Evolutionary conservation across 2,797 vertebrate genomes (phyloP), one percentile per base, ranked within the genome.

Genomic region (Propithecus perrieri): DNA sequence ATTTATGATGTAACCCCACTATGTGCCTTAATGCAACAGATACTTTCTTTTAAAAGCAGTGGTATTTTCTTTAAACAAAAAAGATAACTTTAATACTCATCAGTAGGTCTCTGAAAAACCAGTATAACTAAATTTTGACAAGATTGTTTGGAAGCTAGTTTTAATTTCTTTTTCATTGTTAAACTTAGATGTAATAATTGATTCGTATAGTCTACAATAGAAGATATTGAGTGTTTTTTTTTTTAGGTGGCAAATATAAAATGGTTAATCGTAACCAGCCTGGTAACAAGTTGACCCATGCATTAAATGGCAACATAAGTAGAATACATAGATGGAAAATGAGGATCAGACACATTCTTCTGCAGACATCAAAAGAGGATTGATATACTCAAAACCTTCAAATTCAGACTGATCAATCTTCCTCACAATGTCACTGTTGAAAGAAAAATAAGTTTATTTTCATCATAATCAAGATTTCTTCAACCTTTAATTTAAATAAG

Each of bases 341-440:
- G 86, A 96, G 91, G 96, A 93, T 99, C 99, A 99, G 98, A 99
- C 99, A 95, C 99, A 99, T 98, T 99, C 99, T 98, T 99, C 99
- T 22, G 99, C 99, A 14, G 99, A 99, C 99, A 99, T 99, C 98
- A 99, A 97, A 75, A 99, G 99, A 81, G 99, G 99, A 98, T 99
- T 99, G 98, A 99, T 99, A 97, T 99, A 99, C 98, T 99, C 99
- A 84, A 99, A 99, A 46, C 99, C 99, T 99, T 99, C 99, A 96
- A 99, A 99, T 98, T 99, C 99, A 67, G 99, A 99, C 98, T 99
- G 99, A 98, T 99, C 99, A 91, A 99, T 99, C 99, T 99, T 99
- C 99, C 99, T 99, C 88, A 99, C 99, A 96, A 99, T 99, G 85
- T 99, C 99, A 50, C 99, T 99, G 96, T 92, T 22, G 90, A 97